Evolutionary conservation across 2,113 vertebrate genomes (phyloP).

Genomic region (Aptenodytes patagonicus): DNA sequence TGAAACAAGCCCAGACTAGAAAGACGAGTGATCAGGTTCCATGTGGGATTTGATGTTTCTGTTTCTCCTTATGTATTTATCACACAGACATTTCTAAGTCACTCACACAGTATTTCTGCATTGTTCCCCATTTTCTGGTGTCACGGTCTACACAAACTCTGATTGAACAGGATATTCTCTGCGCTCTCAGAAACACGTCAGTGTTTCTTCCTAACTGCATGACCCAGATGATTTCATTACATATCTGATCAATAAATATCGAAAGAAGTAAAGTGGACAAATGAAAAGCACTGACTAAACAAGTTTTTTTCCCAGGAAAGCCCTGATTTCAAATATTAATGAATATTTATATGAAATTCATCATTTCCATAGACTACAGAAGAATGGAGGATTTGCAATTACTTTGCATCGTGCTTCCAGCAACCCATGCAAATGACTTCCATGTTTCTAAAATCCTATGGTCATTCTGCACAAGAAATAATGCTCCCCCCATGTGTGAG

Average conservation of each 20-base stretch:
- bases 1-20: background rate
- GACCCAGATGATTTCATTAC: slow-evolving; percentile 14
- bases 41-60: background rate
- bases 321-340: background rate
- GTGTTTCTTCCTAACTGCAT: background rate
- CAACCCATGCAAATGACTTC: background rate
- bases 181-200: background rate
- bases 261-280: slow-evolving; percentile 28
- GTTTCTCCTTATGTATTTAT: background rate
- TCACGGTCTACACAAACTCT: background rate
- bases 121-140: background rate
- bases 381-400: background rate
- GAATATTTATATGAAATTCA: background rate
- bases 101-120: background rate
- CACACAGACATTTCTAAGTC: background rate
- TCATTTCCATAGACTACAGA: background rate
- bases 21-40: background rate
- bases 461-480: background rate
- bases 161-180: background rate
- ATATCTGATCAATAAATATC: slow-evolving; percentile 37
- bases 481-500: background rate
- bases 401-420: background rate
- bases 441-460: background rate
- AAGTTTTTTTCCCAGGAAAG: background rate
- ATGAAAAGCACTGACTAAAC: slow-evolving; percentile 12